These are phyloP conservation scores for Apocrypta bakeri DNA, from an alignment of 1,140 invertebrate genomes.

Conservation along the genomic window DNA sequence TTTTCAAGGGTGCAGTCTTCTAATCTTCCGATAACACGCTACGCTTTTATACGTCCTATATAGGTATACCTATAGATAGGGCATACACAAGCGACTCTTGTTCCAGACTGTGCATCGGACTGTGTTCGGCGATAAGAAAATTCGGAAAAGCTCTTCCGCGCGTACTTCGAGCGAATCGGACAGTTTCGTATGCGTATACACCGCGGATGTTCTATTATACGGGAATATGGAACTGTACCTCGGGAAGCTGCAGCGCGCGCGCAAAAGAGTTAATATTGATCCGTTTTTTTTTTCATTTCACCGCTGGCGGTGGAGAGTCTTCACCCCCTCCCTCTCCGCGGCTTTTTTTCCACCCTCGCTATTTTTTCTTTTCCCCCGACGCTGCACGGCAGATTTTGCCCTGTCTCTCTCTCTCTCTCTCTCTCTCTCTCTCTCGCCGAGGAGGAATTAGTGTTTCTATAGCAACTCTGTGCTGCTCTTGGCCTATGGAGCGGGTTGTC, in stretches of 20 bases:
- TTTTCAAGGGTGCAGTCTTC: too few species aligned
- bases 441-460: slow-evolving; percentile 54
- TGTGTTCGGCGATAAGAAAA: too few species aligned
- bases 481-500: slow-evolving; percentile 18
- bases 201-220: too few species aligned
- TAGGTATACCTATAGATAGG: too few species aligned
- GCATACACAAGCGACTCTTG: too few species aligned
- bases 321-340: slow-evolving; percentile 54
- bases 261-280: slow-evolving; percentile 73
- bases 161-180: too few species aligned
- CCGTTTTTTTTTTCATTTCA: slow-evolving; percentile 66
- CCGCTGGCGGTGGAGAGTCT: slow-evolving; percentile 55
- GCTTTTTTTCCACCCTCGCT: slow-evolving; percentile 70
- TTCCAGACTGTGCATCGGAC: too few species aligned
- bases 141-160: too few species aligned
- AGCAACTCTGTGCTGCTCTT: slow-evolving; percentile 52
- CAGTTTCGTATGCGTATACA: too few species aligned
- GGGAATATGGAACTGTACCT: too few species aligned
- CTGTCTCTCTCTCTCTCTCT: slow-evolving; percentile 47
- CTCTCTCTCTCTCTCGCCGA: slow-evolving; percentile 43
- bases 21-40: too few species aligned
- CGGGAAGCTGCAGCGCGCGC: slow-evolving; percentile 28
- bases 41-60: too few species aligned
- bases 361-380: slow-evolving; percentile 68
- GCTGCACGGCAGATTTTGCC: slow-evolving; percentile 45